These are phyloP conservation scores for Nycticorax nycticorax DNA, from an alignment of 2,113 vertebrate genomes.

Conservation along the genomic window DNA sequence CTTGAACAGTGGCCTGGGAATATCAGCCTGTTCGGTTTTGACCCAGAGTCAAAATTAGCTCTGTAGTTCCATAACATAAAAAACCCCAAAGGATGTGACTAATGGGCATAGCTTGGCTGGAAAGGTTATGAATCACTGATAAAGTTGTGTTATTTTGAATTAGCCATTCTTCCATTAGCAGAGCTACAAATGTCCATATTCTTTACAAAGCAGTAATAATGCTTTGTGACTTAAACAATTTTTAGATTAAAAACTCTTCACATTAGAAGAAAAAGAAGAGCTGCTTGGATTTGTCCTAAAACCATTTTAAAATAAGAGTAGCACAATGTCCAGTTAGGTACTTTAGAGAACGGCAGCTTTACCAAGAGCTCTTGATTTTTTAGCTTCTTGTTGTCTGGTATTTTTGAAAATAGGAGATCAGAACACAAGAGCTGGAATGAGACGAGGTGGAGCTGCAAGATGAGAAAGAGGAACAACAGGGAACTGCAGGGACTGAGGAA, in stretches of 20 bases:
- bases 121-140: background rate
- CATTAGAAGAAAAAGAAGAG: background rate
- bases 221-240: background rate
- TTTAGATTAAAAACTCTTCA: background rate
- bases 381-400: background rate
- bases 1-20: background rate
- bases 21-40: background rate
- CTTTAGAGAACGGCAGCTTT: background rate
- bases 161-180: background rate
- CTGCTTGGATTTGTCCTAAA: slow-evolving; percentile 1
- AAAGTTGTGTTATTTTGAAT: background rate
- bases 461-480: slow-evolving; percentile 31
- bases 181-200: background rate
- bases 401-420: slow-evolving; percentile 41
- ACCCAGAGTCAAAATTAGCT: background rate
- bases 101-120: background rate
- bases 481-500: background rate
- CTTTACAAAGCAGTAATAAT: background rate
- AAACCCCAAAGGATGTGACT: background rate
- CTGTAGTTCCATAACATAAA: background rate
- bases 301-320: background rate
- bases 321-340: background rate
- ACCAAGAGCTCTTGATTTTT: background rate
- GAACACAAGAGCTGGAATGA: background rate
- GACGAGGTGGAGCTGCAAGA: background rate